phyloP scores from a whole-genome alignment of 2,888 invertebrate species.

The Brachyptera risi region DNA sequence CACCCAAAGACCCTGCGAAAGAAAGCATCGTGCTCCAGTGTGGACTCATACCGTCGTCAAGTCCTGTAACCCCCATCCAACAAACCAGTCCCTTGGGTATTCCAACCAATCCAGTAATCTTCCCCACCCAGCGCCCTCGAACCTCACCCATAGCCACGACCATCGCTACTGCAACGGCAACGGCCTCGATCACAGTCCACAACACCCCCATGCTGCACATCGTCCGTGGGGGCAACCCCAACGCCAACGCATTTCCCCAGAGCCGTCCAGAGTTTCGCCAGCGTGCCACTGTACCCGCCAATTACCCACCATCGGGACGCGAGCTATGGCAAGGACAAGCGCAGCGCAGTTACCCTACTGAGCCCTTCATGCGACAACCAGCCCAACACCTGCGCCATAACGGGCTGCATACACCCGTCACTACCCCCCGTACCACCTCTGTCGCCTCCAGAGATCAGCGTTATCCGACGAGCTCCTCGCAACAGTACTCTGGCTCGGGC shows the following conservation, averaged over 20 bases:
- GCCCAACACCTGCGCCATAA: constrained; percentile 29
- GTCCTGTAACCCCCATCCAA: constrained; percentile 31
- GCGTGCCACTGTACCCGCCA: constrained; percentile 7
- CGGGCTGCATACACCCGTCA: constrained; percentile 29
- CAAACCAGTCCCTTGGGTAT: constrained; percentile 43
- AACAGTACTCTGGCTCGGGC: constrained; percentile 1
- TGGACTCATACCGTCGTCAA: constrained; percentile 25
- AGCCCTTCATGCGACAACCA: constrained; percentile 13
- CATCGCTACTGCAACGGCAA: constrained; percentile 57
- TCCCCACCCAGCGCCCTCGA: constrained; percentile 3
- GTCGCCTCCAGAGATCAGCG: constrained; percentile 20
- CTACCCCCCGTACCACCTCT: constrained; percentile 26
- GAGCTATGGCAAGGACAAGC: constrained; percentile 19
- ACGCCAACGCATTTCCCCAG: constrained; percentile 7
- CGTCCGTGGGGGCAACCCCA: constrained; percentile 14
- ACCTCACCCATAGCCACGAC: constrained; percentile 20
- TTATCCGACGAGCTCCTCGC: background rate
- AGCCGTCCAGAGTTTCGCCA: constrained; percentile 26
- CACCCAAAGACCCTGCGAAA: constrained; percentile 21
- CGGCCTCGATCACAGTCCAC: constrained; percentile 38
- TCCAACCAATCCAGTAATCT: constrained; percentile 44
- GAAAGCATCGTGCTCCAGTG: constrained; percentile 5
- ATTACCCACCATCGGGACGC: constrained; percentile 5
- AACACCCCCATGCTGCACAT: constrained; percentile 18
- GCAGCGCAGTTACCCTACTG: constrained; percentile 5